Evolutionary conservation across 2,797 vertebrate genomes (phyloP), one percentile per base, ranked within the genome.

Genomic region (Diglossa cyanea): DNA sequence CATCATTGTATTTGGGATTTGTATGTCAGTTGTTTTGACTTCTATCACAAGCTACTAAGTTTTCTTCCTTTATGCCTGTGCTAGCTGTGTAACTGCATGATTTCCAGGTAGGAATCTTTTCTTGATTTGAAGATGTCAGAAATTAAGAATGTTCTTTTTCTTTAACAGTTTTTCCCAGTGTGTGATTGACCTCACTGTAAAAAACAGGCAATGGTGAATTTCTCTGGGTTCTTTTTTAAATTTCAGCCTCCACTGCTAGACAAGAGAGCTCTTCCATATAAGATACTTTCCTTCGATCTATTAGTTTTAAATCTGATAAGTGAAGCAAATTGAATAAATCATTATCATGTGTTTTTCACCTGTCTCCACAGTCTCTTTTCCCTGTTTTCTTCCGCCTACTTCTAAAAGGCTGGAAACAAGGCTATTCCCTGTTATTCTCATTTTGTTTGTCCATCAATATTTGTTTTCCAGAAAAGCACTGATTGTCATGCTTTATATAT

Each of bases 81-180:
- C 68, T 93, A 45, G 48, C 62, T 93, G 60, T 78, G 62, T 86
- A 78, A 86, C 60, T 90, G 86, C 61, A 40, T 89, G 57, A 23
- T 88, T 95, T 94, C 83, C 53, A 86, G 28, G 30, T 37, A 54
- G 39, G 84, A 92, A 85, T 76, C 57, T 92, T 90, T 70, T 82
- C 71, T 89, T 92, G 67, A 77, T 85, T 82, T 87, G 83, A 82
- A 77, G 53, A 67, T 88, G 75, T 92, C 93, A 95, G 40, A 79
- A 90, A 82, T 79, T 47, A 86, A 63, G 40, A 83, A n/a, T 81
- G 62, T 74, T 94, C 63, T 84, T 39, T 86, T 86, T 17, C 42
- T 76, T 79, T 90, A 88, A 42, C 54, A 71, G 71, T 94, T 95
- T 86, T 54, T 87, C 76, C 40, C 53, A 87, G 63, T 35, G 15